Evolutionary conservation across 2,888 invertebrate genomes (phyloP).

Genomic region (Sminthurides aquaticus): DNA sequence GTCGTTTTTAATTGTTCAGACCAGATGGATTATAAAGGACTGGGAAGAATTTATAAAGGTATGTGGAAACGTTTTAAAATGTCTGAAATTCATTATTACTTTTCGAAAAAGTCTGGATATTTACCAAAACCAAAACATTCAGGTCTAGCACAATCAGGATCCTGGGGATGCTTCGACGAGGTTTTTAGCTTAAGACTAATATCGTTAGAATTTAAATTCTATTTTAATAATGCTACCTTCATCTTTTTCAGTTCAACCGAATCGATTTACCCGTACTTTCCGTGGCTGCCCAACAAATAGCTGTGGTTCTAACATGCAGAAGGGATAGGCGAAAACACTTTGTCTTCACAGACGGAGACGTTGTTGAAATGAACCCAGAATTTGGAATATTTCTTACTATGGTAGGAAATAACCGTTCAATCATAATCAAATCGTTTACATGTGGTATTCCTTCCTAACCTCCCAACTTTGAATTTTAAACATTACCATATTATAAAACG

Average conservation of each 20-base stretch:
- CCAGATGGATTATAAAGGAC: constrained; percentile 95
- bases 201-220: neutral
- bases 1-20: constrained; percentile 89
- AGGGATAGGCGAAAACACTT: constrained; percentile 88
- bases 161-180: constrained; percentile 98
- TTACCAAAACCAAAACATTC: neutral
- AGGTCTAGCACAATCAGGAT: constrained; percentile 86
- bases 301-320: constrained; percentile 78
- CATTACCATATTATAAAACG: no score
- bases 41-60: constrained; percentile 90
- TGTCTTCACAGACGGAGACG: constrained; percentile 88
- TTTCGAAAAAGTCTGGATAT: no score
- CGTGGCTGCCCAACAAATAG: constrained; percentile 94
- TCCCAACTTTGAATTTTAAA: no score
- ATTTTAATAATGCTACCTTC: neutral
- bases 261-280: constrained; percentile 59
- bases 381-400: constrained; percentile 90
- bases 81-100: neutral
- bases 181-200: constrained; percentile 52
- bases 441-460: no score
- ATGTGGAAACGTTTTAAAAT: neutral
- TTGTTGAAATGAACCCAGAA: constrained; percentile 85
- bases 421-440: no score
- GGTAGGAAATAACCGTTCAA: neutral
- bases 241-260: constrained; percentile 43